Percentiles rank a stretch among this genome's conserved stretches.
Conservation (phyloP, 2,888 invertebrate genomes). For the Dorcus parallelipipedus region DNA sequence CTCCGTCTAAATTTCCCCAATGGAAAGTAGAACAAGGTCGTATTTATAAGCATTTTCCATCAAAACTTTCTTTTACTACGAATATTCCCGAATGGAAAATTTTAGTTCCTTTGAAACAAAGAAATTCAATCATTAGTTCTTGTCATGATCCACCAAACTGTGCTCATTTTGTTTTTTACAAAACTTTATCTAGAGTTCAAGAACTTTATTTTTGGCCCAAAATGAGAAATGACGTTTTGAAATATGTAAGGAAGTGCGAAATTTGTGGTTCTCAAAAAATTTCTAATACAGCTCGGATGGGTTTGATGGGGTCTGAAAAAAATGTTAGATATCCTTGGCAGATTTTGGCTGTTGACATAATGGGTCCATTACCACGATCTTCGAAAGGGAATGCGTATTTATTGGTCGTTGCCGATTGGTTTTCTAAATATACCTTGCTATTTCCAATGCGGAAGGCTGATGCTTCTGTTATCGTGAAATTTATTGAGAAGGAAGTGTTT, state of each 20-base stretch:
- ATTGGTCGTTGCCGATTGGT: not conserved
- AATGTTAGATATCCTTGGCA: not conserved
- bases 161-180: conserved; percentile 21
- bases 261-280: not conserved
- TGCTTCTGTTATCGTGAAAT: not conserved
- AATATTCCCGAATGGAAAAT: conserved; percentile 6
- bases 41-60: too few relatives aligned
- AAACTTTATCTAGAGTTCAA: conserved; percentile 20
- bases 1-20: too few relatives aligned
- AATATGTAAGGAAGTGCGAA: not conserved
- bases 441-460: too few relatives aligned
- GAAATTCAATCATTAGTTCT: too few relatives aligned
- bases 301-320: not conserved
- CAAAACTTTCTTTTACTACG: not conserved
- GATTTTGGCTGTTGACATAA: not conserved
- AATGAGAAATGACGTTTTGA: conserved; percentile 7
- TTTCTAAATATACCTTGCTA: too few relatives aligned
- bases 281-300: not conserved
- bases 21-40: too few relatives aligned
- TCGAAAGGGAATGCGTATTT: not conserved
- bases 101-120: not conserved
- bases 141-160: conserved; percentile 11
- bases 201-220: conserved; percentile 23
- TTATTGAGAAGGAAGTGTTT: not conserved
- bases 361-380: not conserved